A percentile compares a stretch with the other conserved stretches of the same genome.
Evolutionary conservation across 2,888 invertebrate species (phyloP).

Genomic region (Micropterix aruncella): DNA sequence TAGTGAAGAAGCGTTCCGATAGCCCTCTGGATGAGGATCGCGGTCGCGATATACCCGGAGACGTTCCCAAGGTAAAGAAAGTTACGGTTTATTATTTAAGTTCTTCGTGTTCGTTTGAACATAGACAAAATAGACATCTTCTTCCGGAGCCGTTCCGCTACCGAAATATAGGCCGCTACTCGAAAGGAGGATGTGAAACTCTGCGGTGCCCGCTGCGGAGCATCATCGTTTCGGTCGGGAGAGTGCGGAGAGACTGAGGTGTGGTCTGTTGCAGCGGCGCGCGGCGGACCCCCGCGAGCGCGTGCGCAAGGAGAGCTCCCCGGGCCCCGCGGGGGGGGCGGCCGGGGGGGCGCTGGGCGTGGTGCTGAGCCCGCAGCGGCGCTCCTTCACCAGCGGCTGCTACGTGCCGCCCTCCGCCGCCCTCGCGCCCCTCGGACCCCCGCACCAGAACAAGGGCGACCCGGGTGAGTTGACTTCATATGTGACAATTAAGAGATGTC

Average conservation of each 20-base stretch:
- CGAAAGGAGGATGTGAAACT: too few relatives aligned
- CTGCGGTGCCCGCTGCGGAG: too few relatives aligned
- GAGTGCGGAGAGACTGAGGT: too few relatives aligned
- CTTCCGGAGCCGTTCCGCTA: too few relatives aligned
- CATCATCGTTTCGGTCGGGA: too few relatives aligned
- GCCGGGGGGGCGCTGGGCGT: slow-evolving; percentile 41
- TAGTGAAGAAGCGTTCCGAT: slow-evolving; percentile 37
- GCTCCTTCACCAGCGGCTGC: slow-evolving; percentile 79
- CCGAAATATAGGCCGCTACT: too few relatives aligned
- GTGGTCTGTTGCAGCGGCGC: slow-evolving; percentile 38
- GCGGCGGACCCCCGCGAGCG: slow-evolving; percentile 60
- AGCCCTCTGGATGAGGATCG: slow-evolving; percentile 48
- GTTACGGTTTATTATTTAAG: slow-evolving; percentile 2
- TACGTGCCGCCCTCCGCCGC: slow-evolving; percentile 48
- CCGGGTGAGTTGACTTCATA: slow-evolving; percentile 8
- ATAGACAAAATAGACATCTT: too few relatives aligned
- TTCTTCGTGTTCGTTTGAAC: too few relatives aligned
- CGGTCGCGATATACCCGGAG: slow-evolving; percentile 35
- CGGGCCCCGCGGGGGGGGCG: slow-evolving; percentile 27
- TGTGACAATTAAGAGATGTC: too few relatives aligned
- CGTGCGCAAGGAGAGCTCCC: slow-evolving; percentile 65
- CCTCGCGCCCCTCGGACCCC: slow-evolving; percentile 23
- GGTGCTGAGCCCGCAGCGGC: slow-evolving; percentile 72
- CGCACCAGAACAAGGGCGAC: slow-evolving; percentile 19
- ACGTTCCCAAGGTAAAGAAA: slow-evolving; percentile 35